Evolutionary conservation across 2,113 vertebrate species (phyloP).

Genomic region (Ondatra zibethicus): DNA sequence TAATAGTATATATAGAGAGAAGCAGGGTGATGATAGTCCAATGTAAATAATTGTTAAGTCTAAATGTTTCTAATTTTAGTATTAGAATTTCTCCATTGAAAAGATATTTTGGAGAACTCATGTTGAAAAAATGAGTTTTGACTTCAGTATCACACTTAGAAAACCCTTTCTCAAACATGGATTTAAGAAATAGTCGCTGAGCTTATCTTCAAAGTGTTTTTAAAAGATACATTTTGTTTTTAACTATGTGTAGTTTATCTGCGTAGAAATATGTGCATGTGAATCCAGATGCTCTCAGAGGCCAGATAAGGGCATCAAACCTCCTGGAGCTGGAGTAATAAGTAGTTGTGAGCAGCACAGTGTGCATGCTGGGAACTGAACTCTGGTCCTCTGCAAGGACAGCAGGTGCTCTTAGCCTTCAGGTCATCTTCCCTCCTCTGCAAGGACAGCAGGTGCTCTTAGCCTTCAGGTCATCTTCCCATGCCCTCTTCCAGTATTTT

Average conservation of each 20-base stretch:
- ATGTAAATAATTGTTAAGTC: not conserved
- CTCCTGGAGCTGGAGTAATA: not conserved
- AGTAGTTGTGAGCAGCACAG: not conserved
- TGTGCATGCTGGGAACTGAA: not conserved
- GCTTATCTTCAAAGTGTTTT: not conserved
- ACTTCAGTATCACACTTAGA: slow-evolving; percentile 10
- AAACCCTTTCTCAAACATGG: slow-evolving; percentile 25
- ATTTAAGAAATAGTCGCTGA: slow-evolving; percentile 18
- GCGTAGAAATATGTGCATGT: too few relatives aligned
- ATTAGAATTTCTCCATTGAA: slow-evolving; percentile 15
- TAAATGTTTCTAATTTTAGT: slow-evolving; percentile 33
- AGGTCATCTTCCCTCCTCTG: not conserved
- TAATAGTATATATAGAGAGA: not conserved
- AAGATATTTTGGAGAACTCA: not conserved
- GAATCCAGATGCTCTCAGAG: not conserved
- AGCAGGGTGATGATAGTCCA: not conserved
- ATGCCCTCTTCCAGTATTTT: not conserved
- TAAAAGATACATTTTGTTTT: not conserved
- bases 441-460: not conserved
- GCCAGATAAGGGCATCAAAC: not conserved
- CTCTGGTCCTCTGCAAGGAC: not conserved
- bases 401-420: not conserved
- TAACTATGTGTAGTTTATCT: not conserved
- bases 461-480: too few relatives aligned
- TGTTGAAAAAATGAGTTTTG: not conserved